Evolutionary conservation across 2,113 vertebrate species (phyloP), one percentile per base, ranked within the genome.

Genomic region (Platysternon megacephalum): DNA sequence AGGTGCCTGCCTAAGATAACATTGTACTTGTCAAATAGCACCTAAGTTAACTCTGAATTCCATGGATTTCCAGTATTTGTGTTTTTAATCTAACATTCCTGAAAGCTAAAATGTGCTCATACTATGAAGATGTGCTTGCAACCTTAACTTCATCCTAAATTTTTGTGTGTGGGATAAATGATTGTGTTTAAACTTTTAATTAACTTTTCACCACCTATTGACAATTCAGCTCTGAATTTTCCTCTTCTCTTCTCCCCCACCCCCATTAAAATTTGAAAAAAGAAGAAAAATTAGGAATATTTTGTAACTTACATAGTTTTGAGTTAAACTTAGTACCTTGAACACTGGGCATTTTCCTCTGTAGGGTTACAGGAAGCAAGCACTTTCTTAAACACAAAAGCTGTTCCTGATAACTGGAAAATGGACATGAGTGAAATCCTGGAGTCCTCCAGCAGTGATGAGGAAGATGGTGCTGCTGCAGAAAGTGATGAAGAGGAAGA

Each of bases 341-440:
- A 97, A 94, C 79, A 39, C 80, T 53, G 86, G 65, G 76, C 68
- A 52, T 86, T 95, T 97, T 97, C 52, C 80, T 46, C 94, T 88
- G 2, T 92, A 99, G 99, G 99, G 86, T 93, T 99, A 5, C 98
- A 98, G 86, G 99, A 98, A 89, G 99, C 99, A 46, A 98, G 95
- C 94, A 56, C 79, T 0, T 99, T 99, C 95, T 97, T 99, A 78
- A 98, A 95, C 97, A 98, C 94, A 80, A 98, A 94, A 94, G 92
- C 97, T 35, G 98, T 99, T 95, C 99, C 99, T 81, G 98, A 98
- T 24, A 98, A 97, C 83, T 99, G 99, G 99, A 99, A 99, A 98
- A 99, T 99, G 99, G 99, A 99, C 96, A 99, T 99, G 97, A 99
- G 98, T 97, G 99, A 99, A 97, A 99, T 99, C 92, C 97, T 99